Base-by-base conservation (phyloP, 2,113 vertebrate genomes). In the Noctilio leporinus region DNA sequence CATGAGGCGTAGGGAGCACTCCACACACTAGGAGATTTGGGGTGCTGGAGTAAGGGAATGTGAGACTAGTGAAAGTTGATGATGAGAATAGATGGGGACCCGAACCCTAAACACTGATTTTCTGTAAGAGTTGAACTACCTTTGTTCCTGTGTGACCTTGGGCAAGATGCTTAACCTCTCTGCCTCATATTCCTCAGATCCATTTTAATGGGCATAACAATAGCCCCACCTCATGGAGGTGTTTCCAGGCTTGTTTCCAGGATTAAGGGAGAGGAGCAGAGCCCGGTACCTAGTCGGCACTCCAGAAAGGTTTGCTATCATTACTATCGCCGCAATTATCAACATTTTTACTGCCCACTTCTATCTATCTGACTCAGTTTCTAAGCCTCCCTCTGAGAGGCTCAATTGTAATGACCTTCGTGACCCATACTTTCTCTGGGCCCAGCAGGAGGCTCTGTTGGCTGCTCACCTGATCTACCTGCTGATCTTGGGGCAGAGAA, bases 1-100 rank as follows among this genome's bases (percentile, higher is more conserved):
- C 7, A 1, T 0, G 12, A 12, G n/a, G 47, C 14, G 16, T 0
- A 43, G 53, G 38, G 28, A 43, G n/a, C 8, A 7, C 5, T 30
- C 28, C 47, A 5, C 73, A n/a, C 0, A n/a, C 30, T 16, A 2
- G 43, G 59, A 35, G 49, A 65, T 7, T 11, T 5, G 28, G 62
- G 83, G 20, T 24, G 45, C 51, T 24, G 17, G 62, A 30, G 22
- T 10, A 15, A 51, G 49, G 35, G 69, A 9, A 62, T n/a, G 3
- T 11, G 30, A 59, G 16, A 43, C 20, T 3, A 43, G n/a, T 16
- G 16, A 30, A 43, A 40, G 65, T 0, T 24, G 45, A 69, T 22
- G 64, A 40, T 9, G 15, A 73, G 38, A 16, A 64, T 2, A 38
- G 38, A 17, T 3, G 33, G 49, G 65, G 38, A 22, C 12, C 33